Evolutionary conservation across 35 echinoderm and acorn worm species (phyloP), one percentile per base, ranked within the genome.

Genomic region (Chiridota heheva): DNA sequence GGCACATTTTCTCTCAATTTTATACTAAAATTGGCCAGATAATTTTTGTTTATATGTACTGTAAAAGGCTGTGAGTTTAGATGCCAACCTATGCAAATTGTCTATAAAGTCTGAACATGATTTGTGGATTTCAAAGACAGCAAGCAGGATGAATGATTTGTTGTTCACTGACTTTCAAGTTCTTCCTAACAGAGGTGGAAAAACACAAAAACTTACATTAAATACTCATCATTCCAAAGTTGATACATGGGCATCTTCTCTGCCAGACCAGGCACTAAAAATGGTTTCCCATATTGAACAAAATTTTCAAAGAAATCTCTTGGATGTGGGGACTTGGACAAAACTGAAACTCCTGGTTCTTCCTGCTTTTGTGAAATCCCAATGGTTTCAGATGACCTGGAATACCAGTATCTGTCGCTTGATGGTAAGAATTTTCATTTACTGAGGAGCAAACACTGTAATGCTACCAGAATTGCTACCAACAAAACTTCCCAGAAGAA

Each of bases 221-320:
- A 63, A 69, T 91, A 98, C 3, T 91, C 75, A 77, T 98, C 95
- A 47, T 77, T 98, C 95, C 95, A 98, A 13, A 91, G 73, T 67
- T 83, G 67, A 62, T 87, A 98, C 22, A 89, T 70, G 17, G 42
- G 58, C 95, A 98, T 98, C 45, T 75, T 69, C 45, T 69, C 88
- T 8, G 95, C 95, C 18, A 86, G 88, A 15, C 86, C 89, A 81
- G 81, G 76, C 22, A 98, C 73, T 20, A 98, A 38, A 15, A 98
- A 70, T 4, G 95, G 95, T 42, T 75, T 87, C 8, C 95, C 89
- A 16, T 69, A 58, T 26, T 84, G 45, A 17, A 98, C 85, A 82
- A 91, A 98, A 1, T 86, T 40, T 16, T 85, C 42, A 66, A 82
- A 98, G 81, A 98, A 98, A 8, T 76, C 73, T 25, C 47, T 25